Evolutionary conservation across 2,113 vertebrate genomes (phyloP).

Genomic region (Plecotus auritus): DNA sequence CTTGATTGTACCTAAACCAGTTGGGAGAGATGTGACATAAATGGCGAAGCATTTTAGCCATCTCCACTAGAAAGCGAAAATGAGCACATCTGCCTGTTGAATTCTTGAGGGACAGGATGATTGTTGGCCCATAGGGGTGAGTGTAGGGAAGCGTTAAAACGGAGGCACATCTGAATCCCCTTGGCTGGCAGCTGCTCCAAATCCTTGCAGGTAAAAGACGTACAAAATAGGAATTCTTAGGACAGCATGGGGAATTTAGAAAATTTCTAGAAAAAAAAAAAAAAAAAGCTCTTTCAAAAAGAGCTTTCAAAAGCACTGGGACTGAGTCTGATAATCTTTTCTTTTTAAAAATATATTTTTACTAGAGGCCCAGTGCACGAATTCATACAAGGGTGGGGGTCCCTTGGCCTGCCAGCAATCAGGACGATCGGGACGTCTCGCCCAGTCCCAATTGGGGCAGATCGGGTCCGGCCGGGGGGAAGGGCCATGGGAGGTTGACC

Average conservation of each 20-base stretch:
- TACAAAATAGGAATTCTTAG: background rate
- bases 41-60: background rate
- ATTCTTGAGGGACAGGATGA: background rate
- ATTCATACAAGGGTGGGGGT: no score
- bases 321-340: background rate
- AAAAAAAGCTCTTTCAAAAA: conserved; percentile 49
- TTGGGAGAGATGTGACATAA: background rate
- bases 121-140: background rate
- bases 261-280: background rate
- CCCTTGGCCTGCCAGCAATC: no score
- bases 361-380: no score
- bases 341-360: no score
- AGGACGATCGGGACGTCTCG: no score
- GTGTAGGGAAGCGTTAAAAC: background rate
- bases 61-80: background rate
- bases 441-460: no score
- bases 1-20: background rate
- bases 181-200: background rate
- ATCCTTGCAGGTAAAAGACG: background rate
- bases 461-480: no score
- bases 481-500: no score
- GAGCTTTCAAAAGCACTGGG: background rate
- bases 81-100: background rate
- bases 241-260: background rate
- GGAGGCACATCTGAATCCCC: background rate